A percentile compares a stretch with the other conserved stretches of the same genome.
phyloP scores from a whole-genome alignment of 2,113 vertebrate species.

The Xiphias gladius region DNA sequence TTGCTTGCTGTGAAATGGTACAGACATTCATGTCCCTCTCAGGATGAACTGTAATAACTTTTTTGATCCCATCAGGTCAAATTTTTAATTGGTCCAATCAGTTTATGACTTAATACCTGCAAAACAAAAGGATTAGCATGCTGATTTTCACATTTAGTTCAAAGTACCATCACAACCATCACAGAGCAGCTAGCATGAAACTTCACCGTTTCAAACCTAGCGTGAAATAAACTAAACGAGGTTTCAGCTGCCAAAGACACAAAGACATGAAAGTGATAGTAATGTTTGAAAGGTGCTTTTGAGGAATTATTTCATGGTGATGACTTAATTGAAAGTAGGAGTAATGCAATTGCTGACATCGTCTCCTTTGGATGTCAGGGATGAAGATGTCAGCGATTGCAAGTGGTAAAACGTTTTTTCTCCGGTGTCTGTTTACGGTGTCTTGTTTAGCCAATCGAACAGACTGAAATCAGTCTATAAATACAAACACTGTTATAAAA shows the following conservation, averaged over 20 bases:
- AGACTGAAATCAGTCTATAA: background rate
- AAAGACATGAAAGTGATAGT: background rate
- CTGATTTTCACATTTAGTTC: background rate
- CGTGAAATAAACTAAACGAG: background rate
- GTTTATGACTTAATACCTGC: background rate
- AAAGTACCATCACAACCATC: too few species aligned
- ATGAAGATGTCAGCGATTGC: background rate
- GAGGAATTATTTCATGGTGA: conserved; percentile 3
- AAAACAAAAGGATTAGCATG: background rate
- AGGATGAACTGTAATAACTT: background rate
- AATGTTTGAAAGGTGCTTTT: background rate
- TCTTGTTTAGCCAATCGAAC: too few species aligned
- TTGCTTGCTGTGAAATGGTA: background rate
- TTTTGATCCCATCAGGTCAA: background rate
- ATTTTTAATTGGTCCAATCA: background rate
- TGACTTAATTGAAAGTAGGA: conserved; percentile 15
- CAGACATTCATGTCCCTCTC: background rate
- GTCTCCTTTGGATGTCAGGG: background rate
- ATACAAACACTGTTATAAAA: too few species aligned
- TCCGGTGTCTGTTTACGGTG: too few species aligned
- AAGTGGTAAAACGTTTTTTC: too few species aligned
- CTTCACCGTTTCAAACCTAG: background rate
- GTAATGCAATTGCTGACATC: conserved; percentile 8
- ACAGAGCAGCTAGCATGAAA: background rate
- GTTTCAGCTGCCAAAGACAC: background rate